These are phyloP conservation scores for Schizopygopsis malacanthus DNA, from an alignment of 2,797 vertebrate genomes.

Conservation along the genomic window DNA sequence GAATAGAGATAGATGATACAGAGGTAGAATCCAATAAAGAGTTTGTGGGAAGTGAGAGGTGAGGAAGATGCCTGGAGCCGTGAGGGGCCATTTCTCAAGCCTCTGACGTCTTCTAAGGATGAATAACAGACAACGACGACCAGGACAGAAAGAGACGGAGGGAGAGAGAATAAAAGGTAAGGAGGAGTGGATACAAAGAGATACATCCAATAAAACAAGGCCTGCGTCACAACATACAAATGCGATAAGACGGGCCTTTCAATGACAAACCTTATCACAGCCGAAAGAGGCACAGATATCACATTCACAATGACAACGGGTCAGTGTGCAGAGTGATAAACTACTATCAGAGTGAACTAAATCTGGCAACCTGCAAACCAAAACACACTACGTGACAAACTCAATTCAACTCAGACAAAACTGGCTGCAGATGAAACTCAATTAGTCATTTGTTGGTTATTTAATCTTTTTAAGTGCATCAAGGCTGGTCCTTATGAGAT, in stretches of 20 bases:
- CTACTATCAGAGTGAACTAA: conserved; percentile 34
- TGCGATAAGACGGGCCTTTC: conserved; percentile 64
- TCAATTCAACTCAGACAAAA: neutral
- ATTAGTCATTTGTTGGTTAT: conserved; percentile 49
- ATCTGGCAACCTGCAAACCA: conserved; percentile 21
- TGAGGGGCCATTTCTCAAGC: conserved; percentile 81
- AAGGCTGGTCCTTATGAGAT: conserved; percentile 47
- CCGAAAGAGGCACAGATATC: conserved; percentile 45
- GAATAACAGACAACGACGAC: conserved; percentile 80
- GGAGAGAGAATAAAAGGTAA: conserved; percentile 40
- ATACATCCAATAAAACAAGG: conserved; percentile 74
- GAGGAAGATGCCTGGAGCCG: conserved; percentile 62
- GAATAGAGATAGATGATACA: conserved; percentile 82
- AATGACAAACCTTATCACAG: conserved; percentile 65
- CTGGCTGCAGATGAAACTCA: neutral
- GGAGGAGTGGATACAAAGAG: conserved; percentile 47
- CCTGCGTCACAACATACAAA: conserved; percentile 68
- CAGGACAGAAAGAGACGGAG: conserved; percentile 49
- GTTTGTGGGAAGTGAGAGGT: conserved; percentile 67
- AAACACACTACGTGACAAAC: neutral
- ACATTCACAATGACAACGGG: conserved; percentile 43
- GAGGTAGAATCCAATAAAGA: conserved; percentile 90
- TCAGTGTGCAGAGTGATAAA: conserved; percentile 53
- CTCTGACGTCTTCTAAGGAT: conserved; percentile 83
- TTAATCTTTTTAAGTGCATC: conserved; percentile 60